Base-by-base conservation (phyloP, 2,888 invertebrate species). In the Cephus pygmeus region DNA sequence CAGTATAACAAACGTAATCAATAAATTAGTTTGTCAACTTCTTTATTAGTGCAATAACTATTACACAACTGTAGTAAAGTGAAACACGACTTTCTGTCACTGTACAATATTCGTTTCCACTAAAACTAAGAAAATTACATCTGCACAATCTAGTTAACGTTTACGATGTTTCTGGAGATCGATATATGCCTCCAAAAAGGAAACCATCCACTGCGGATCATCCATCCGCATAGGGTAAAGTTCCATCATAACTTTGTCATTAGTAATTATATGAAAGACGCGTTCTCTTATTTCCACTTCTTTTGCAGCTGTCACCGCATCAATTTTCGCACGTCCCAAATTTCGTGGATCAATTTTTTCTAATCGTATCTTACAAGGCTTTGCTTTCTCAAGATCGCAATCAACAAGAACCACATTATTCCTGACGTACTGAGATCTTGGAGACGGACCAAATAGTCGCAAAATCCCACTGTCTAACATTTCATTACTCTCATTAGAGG, bases 181-280 rank as follows among this genome's bases (percentile, higher is more conserved):
- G 35, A 87, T 80, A 83, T 87, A 89, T 84, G 87, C 87, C 69
- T 88, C 84, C 34, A 90, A 85, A 81, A 88, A 90, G 11, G 82
- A 85, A 4, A 89, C 73, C 40, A 88, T 88, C 81, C 83, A 83
- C 3, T 84, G 77, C 6, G 89, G 79, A 77, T 88, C 84, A 31
- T 85, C 82, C 34, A 90, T 76, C 77, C 84, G 85, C 85, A 87
- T 85, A 1, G 89, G 87, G 69, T 85, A 81, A n/a, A 90, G 73
- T 79, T 87, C 85, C 75, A 87, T 83, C 83, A 81, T 80, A 4
- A 82, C 86, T 81, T 85, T 81, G 34, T 88, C 85, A 73, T 86
- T 86, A 11, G 89, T 89, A 69, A 88, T 81, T 73, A 90, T 83
- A 78, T 86, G 84, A 77, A 88, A 90, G 73, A 84, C 76, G 34